These are phyloP conservation scores for Podarcis raffonei DNA, from an alignment of 2,113 vertebrate species.

Conservation along the genomic window DNA sequence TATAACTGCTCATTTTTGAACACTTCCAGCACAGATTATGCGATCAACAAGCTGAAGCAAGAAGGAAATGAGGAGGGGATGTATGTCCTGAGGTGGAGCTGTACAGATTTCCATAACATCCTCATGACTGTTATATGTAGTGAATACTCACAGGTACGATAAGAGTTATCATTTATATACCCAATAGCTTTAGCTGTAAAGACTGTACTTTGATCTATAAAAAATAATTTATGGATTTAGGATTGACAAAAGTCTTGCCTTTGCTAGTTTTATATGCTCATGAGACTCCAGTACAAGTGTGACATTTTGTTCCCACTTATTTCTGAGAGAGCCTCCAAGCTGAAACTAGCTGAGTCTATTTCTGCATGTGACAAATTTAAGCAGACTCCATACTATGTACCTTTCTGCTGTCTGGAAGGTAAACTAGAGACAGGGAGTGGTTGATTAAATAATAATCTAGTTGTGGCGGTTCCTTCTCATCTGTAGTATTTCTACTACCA, in stretches of 20 bases:
- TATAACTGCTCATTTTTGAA: background rate
- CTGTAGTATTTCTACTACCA: background rate
- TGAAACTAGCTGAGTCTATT: background rate
- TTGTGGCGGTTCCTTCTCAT: background rate
- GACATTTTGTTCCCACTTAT: background rate
- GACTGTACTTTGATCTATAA: background rate
- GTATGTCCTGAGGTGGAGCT: slow-evolving; percentile 95
- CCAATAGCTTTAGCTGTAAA: background rate
- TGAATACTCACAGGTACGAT: slow-evolving; percentile 77
- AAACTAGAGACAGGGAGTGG: too few relatives aligned
- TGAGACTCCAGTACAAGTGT: background rate
- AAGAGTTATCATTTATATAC: background rate
- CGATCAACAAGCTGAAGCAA: slow-evolving; percentile 89
- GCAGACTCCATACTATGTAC: background rate
- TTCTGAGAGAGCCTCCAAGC: background rate
- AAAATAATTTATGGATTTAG: background rate
- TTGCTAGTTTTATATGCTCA: background rate
- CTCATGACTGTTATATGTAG: slow-evolving; percentile 95
- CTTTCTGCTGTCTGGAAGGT: background rate
- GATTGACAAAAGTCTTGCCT: background rate
- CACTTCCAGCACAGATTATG: slow-evolving; percentile 89
- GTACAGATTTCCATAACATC: slow-evolving; percentile 92
- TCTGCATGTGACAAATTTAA: background rate
- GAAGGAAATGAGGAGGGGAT: slow-evolving; percentile 91
- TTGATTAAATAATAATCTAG: background rate